These are phyloP conservation scores for Ichneumoninae sp. DNA, from an alignment of 2,888 invertebrate species.

Conservation along the genomic window DNA sequence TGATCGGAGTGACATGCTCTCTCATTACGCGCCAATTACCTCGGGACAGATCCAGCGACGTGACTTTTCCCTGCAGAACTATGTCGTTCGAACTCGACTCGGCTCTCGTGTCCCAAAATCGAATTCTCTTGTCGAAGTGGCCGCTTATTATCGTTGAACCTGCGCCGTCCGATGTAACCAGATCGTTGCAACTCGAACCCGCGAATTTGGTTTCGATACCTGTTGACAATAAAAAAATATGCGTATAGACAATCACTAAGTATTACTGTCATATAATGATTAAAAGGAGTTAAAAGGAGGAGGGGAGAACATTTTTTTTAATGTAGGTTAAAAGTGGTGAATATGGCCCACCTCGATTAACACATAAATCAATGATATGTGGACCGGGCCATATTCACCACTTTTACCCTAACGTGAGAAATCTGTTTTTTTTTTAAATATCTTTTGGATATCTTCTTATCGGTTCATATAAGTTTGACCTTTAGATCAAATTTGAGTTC, in stretches of 20 bases:
- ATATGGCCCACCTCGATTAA: too few species aligned
- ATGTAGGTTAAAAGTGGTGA: too few species aligned
- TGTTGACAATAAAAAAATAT: constrained; percentile 78
- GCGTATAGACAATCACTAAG: not conserved
- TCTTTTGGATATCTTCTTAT: too few species aligned
- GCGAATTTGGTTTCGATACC: constrained; percentile 97
- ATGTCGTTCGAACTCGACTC: constrained; percentile 95
- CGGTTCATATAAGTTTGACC: too few species aligned
- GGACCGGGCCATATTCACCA: too few species aligned
- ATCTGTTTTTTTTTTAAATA: too few species aligned
- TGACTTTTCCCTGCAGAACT: constrained; percentile 95
- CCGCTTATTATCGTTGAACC: constrained; percentile 97
- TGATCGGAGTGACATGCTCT: not conserved
- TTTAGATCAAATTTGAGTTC: too few species aligned
- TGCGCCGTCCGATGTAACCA: constrained; percentile 95
- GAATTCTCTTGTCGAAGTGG: constrained; percentile 98
- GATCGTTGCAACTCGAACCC: constrained; percentile 98
- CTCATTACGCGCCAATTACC: constrained; percentile 86
- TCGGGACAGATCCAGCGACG: constrained; percentile 96
- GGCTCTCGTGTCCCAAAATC: constrained; percentile 98
- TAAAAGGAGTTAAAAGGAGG: not conserved
- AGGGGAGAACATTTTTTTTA: not conserved
- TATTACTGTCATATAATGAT: not conserved
- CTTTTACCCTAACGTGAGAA: too few species aligned
- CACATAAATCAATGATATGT: too few species aligned